These are phyloP conservation scores for Lucinisca nassula DNA, from an alignment of 2,888 invertebrate species.

Conservation along the genomic window DNA sequence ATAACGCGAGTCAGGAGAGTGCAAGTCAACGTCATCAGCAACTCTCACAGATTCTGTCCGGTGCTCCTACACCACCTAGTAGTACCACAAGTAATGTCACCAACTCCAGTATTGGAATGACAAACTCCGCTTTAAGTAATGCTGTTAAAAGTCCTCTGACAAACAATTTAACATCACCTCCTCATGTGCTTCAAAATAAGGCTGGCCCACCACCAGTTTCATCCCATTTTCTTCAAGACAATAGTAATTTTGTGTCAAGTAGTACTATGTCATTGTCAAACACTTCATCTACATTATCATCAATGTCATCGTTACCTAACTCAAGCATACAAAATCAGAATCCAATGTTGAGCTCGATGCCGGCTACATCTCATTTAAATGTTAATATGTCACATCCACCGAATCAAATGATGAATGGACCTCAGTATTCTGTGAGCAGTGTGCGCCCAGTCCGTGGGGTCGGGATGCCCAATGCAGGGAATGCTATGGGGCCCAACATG, in stretches of 20 bases:
- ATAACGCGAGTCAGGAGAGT: slow-evolving; percentile 72
- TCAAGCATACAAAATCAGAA: slow-evolving; percentile 50
- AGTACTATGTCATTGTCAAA: slow-evolving; percentile 72
- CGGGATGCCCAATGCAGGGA: slow-evolving; percentile 67
- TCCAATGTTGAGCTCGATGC: slow-evolving; percentile 55
- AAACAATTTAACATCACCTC: slow-evolving; percentile 83
- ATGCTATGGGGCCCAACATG: slow-evolving; percentile 70
- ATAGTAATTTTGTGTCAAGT: slow-evolving; percentile 74
- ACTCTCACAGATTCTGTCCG: slow-evolving; percentile 82
- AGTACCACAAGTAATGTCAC: slow-evolving; percentile 84
- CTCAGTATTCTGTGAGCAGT: slow-evolving; percentile 80
- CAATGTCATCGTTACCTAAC: slow-evolving; percentile 51
- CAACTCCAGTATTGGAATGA: slow-evolving; percentile 75
- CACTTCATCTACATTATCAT: slow-evolving; percentile 64
- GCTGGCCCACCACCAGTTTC: slow-evolving; percentile 67
- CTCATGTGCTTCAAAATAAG: slow-evolving; percentile 79
- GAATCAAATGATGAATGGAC: slow-evolving; percentile 86
- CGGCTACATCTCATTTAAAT: slow-evolving; percentile 49
- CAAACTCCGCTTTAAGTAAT: slow-evolving; percentile 72
- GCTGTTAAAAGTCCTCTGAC: slow-evolving; percentile 83
- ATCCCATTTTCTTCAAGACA: slow-evolving; percentile 65
- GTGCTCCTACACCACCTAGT: slow-evolving; percentile 76
- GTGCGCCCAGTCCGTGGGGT: slow-evolving; percentile 69
- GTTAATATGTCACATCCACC: slow-evolving; percentile 71
- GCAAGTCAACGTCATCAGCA: slow-evolving; percentile 81